Base-by-base conservation (phyloP, 2,113 vertebrate genomes). In the Ciconia maguari region DNA sequence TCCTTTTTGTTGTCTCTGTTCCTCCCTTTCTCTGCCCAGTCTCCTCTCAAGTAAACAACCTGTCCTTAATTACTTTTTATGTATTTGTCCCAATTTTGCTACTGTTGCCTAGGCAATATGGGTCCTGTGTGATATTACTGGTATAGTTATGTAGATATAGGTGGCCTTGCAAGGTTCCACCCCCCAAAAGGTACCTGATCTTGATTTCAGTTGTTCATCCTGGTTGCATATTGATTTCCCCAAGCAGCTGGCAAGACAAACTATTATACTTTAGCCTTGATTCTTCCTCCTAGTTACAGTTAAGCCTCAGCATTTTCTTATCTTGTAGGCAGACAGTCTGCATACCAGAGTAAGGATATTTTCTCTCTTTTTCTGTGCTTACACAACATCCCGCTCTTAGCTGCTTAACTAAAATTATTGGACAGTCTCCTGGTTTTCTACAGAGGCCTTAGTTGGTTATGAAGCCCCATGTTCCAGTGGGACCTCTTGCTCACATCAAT, bases 111-210 rank as follows among this genome's bases (percentile, higher is more conserved):
- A 8, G 46, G n/a, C 32, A 65, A 3, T 66, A 11, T n/a, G 22
- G 46, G 17, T 75, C 61, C 57, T 66, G 7, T 44, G 8, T 65
- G 34, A 21, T 55, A 27, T 26, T 69, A 30, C 41, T 54, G 46
- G 58, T 38, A 34, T 0, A 2, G 66, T 51, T 72, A 32, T 32
- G 19, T 52, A 1, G n/a, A 9, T 57, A 41, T 2, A 60, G 1
- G 36, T 78, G 58, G 16, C 16, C 36, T 91, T 83, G 49, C 20
- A 87, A 77, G 24, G 9, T 83, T 89, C 41, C 11, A 27, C 26
- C 68, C 36, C 6, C 19, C 57, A 32, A 38, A 55, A 77, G 26
- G 32, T 83, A n/a, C 9, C 19, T 29, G 21, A 60, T 55, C 16
- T 87, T 32, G 25, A 26, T 71, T 55, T 88, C 26, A 76, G 0